These are phyloP conservation scores for Xylocampa areola DNA, from an alignment of 2,888 invertebrate species.

Conservation along the genomic window DNA sequence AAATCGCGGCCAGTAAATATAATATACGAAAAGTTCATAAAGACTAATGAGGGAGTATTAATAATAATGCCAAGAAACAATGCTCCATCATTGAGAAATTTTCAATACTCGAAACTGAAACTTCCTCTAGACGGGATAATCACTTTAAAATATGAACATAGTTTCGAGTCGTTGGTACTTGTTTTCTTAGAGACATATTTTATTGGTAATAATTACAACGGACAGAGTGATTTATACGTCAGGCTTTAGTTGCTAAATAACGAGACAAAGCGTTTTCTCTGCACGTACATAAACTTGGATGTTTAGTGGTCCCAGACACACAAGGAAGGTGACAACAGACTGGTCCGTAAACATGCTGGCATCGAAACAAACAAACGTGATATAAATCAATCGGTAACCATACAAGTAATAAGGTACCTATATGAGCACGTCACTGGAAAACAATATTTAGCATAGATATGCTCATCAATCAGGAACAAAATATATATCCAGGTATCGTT, in stretches of 20 bases:
- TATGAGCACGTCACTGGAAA: conserved; percentile 4
- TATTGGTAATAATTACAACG: conserved; percentile 42
- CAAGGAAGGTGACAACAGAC: conserved; percentile 74
- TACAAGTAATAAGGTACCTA: no score
- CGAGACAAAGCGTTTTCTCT: conserved; percentile 56
- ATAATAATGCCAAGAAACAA: conserved; percentile 23
- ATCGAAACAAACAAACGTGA: conserved; percentile 66
- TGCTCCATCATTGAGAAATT: conserved; percentile 25
- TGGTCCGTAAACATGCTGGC: conserved; percentile 67
- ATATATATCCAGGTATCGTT: neutral
- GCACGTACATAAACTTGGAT: conserved; percentile 64
- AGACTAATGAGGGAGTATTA: conserved; percentile 11
- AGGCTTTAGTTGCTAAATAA: conserved; percentile 62
- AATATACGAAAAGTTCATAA: conserved; percentile 31
- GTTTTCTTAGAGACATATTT: conserved; percentile 59
- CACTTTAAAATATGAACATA: conserved; percentile 26
- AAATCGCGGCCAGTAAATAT: conserved; percentile 19
- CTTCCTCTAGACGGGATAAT: conserved; percentile 39
- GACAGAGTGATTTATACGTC: conserved; percentile 59
- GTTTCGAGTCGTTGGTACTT: conserved; percentile 47
- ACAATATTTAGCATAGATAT: conserved; percentile 4
- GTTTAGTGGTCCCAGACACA: conserved; percentile 66
- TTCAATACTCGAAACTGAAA: conserved; percentile 44
- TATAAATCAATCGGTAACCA: conserved; percentile 60
- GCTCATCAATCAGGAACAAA: neutral